These are phyloP conservation scores for Bombus soroeensis DNA, from an alignment of 1,140 invertebrate species.

Conservation along the genomic window DNA sequence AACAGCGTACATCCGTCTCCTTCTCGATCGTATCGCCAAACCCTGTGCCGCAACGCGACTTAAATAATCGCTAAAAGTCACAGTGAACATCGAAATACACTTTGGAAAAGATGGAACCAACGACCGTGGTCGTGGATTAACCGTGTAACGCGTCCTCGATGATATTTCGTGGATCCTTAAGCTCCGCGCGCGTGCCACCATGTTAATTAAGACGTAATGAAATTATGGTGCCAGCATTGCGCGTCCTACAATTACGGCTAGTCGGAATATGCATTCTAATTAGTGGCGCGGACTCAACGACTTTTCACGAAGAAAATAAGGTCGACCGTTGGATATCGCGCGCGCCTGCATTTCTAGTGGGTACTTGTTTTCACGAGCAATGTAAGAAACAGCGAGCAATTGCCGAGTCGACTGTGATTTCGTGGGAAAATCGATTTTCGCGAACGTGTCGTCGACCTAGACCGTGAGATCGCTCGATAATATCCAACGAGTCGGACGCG, in stretches of 20 bases:
- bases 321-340: slow-evolving; percentile 38
- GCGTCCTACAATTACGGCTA: slow-evolving; percentile 52
- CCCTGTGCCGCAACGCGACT: too few relatives aligned
- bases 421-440: background rate
- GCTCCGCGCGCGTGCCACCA: slow-evolving; percentile 5
- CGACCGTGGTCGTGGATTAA: background rate
- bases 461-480: slow-evolving; percentile 1
- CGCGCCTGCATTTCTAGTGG: background rate
- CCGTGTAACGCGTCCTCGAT: slow-evolving; percentile 30
- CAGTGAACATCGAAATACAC: background rate
- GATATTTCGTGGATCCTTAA: slow-evolving; percentile 54
- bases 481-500: background rate
- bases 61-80: background rate
- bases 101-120: background rate
- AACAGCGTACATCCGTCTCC: too few relatives aligned
- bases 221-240: slow-evolving; percentile 55
- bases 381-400: slow-evolving; percentile 12
- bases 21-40: too few relatives aligned
- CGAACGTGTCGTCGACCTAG: background rate
- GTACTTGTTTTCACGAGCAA: slow-evolving; percentile 20
- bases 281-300: slow-evolving; percentile 45
- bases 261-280: slow-evolving; percentile 53
- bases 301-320: slow-evolving; percentile 54
- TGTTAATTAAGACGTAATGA: slow-evolving; percentile 68
- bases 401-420: too few relatives aligned